Base-by-base conservation (phyloP, 2,888 invertebrate genomes). In the Cryptosula pallasiana region DNA sequence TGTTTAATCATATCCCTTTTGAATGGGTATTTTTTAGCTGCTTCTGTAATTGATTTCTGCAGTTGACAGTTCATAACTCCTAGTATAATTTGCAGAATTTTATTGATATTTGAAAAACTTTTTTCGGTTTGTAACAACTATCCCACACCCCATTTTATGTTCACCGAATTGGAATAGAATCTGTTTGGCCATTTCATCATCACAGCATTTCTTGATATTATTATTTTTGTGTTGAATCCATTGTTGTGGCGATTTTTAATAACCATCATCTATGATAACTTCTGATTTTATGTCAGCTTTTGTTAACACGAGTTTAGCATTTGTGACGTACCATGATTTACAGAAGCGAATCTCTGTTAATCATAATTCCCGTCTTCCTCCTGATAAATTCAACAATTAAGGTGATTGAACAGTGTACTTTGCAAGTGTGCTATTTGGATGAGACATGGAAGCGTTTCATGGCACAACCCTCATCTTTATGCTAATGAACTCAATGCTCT, bases 321-420 rank as follows among this genome's bases (percentile, higher is more conserved):
- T 32, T 32, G 20, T 63, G 3, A 63, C 63, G 32, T 63, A 63
- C 63, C 63, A 63, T 27, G 63, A 63, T 32, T 63, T 63, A 34
- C 13, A 16, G n/a, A 63, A 63, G 3, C 32, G 63, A 32, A 63
- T 63, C 27, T 63, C 63, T 25, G 63, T 25, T 63, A 63, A 63
- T 13, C 63, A 27, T 29, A 63, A 63, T 32, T 63, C 63, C 63
- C 63, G 32, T 63, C 27, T 20, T 32, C 63, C 63, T 32, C n/a
- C 32, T 63, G 63, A 63, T n/a, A 63, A 63, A 63, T 63, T 27
- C 9, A 63, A 32, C 32, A 32, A 9, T 9, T 63, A 32, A 25
- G 63, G 63, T 63, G 32, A n/a, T 32, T 63, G 63, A 29, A 63
- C 63, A 29, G 63, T 13, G 34, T 29, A 63, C 32, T 63, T 63